These are phyloP conservation scores for Drosophila cardini DNA, from an alignment of 1,140 invertebrate genomes.

Conservation along the genomic window DNA sequence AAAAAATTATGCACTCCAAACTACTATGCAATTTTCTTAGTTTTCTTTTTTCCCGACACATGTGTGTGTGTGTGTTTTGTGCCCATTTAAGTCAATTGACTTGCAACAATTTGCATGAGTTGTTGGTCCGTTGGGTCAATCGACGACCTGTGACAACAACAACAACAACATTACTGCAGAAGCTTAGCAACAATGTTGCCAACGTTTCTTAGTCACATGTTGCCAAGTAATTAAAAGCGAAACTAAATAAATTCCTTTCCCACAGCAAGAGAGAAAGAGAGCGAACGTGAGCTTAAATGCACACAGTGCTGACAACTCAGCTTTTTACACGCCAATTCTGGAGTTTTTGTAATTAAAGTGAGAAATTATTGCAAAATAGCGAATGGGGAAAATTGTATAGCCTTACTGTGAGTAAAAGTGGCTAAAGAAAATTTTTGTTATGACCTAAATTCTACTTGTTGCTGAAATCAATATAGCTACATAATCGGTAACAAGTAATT, in stretches of 20 bases:
- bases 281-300: too few relatives aligned
- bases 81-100: constrained; percentile 58
- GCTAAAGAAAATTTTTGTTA: too few relatives aligned
- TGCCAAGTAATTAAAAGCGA: constrained; percentile 27
- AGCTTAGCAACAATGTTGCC: constrained; percentile 30
- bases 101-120: constrained; percentile 59
- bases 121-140: constrained; percentile 48
- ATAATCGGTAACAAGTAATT: too few relatives aligned
- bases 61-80: constrained; percentile 22
- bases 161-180: neutral
- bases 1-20: constrained; percentile 37
- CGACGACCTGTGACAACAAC: constrained; percentile 44
- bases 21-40: constrained; percentile 15
- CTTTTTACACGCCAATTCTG: too few relatives aligned
- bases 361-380: too few relatives aligned
- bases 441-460: too few relatives aligned
- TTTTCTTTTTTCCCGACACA: neutral
- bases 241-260: constrained; percentile 2
- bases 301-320: too few relatives aligned
- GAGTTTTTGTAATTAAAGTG: too few relatives aligned
- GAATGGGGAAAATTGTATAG: too few relatives aligned
- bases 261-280: neutral
- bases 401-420: too few relatives aligned
- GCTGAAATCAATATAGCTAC: too few relatives aligned
- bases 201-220: neutral